Conservation (phyloP, 1,140 invertebrate species). For the Papilio machaon region DNA sequence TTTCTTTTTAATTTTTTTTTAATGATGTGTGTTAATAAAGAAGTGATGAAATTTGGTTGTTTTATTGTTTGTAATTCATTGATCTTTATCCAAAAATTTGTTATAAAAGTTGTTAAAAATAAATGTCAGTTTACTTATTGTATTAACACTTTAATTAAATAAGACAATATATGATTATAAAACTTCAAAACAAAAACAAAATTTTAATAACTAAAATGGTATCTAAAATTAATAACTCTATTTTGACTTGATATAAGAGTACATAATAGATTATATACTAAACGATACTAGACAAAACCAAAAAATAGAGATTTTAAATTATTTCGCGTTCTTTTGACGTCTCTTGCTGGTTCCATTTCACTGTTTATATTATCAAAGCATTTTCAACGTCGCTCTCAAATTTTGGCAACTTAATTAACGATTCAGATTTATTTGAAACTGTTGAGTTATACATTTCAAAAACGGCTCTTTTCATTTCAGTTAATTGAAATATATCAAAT, state of each 20-base stretch:
- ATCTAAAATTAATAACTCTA: not conserved
- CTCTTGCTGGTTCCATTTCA: not conserved
- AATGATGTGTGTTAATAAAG: not conserved
- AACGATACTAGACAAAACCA: not conserved
- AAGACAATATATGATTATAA: conserved; percentile 2
- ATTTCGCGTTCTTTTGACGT: not conserved
- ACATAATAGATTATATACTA: not conserved
- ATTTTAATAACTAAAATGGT: conserved; percentile 17
- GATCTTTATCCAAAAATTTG: too few relatives aligned
- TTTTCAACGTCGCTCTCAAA: conserved; percentile 56
- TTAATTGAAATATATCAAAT: conserved; percentile 61
- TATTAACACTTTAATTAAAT: conserved; percentile 9
- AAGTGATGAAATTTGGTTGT: not conserved
- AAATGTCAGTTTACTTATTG: not conserved
- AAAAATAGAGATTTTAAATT: not conserved
- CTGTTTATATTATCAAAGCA: conserved; percentile 43
- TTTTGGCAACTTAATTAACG: conserved; percentile 63
- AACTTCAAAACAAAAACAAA: conserved; percentile 4
- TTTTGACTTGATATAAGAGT: not conserved
- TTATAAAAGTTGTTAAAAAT: not conserved
- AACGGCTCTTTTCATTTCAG: conserved; percentile 70
- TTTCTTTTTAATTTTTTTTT: not conserved
- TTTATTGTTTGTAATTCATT: not conserved
- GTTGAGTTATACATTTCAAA: conserved; percentile 59
- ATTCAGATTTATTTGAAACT: conserved; percentile 47